Evolutionary conservation across 2,888 invertebrate genomes (phyloP).

Genomic region (Chaetogeoica ovagalla): DNA sequence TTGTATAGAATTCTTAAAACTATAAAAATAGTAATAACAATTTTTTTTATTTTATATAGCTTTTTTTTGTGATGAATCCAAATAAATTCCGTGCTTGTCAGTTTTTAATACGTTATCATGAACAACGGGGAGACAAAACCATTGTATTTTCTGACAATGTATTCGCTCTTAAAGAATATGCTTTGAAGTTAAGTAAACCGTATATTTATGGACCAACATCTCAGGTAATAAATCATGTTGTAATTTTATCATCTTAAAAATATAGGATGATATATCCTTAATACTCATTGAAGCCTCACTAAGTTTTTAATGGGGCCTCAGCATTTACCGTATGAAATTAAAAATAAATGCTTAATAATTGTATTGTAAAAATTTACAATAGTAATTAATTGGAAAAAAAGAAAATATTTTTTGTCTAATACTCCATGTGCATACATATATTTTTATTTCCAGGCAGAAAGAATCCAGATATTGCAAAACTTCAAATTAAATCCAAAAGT

Average conservation of each 20-base stretch:
- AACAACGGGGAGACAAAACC: slow-evolving; percentile 94
- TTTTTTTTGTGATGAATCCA: slow-evolving; percentile 98
- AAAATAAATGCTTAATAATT: too few relatives aligned
- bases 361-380: too few relatives aligned
- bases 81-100: slow-evolving; percentile 97
- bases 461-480: slow-evolving; percentile 97
- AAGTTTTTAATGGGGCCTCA: too few relatives aligned
- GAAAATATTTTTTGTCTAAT: background rate
- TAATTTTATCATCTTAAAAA: background rate
- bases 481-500: slow-evolving; percentile 97
- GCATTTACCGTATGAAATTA: too few relatives aligned
- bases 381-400: too few relatives aligned
- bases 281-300: too few relatives aligned
- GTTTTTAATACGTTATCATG: slow-evolving; percentile 90
- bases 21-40: background rate
- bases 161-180: slow-evolving; percentile 96
- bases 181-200: slow-evolving; percentile 95
- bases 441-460: slow-evolving; percentile 71
- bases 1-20: background rate
- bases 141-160: slow-evolving; percentile 99
- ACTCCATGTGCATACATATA: background rate
- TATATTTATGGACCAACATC: slow-evolving; percentile 98
- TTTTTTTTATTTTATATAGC: slow-evolving; percentile 58
- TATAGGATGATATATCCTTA: too few relatives aligned
- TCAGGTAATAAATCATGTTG: slow-evolving; percentile 60